Percentiles rank a stretch among this genome's conserved stretches.
Evolutionary conservation across 2,113 vertebrate species (phyloP).

Genomic region (Corapipo altera): DNA sequence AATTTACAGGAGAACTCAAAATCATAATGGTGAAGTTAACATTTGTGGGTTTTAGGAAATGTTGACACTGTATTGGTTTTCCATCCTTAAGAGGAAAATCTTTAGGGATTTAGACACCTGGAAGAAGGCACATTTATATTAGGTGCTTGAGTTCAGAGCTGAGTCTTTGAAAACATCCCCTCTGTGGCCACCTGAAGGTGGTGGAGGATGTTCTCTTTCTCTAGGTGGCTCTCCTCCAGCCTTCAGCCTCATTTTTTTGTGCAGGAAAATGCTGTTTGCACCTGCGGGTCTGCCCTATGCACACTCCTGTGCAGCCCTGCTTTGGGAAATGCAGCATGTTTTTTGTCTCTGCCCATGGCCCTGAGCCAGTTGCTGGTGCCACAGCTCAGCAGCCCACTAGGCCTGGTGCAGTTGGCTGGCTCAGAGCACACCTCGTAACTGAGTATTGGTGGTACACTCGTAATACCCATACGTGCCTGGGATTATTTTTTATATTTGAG

Average conservation of each 20-base stretch:
- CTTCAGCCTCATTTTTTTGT: background rate
- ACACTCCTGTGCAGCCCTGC: accelerated
- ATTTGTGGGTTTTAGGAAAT: background rate
- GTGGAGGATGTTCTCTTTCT: background rate
- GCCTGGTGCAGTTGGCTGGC: background rate
- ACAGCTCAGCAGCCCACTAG: accelerated
- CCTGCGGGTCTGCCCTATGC: background rate
- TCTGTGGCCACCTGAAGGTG: background rate
- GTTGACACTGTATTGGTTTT: background rate
- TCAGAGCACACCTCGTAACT: background rate
- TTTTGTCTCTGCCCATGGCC: background rate
- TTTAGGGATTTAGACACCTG: background rate
- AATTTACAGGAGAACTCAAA: background rate
- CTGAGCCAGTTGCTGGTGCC: accelerated
- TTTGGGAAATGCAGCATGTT: accelerated
- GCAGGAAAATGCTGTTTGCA: background rate
- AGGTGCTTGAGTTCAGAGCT: background rate
- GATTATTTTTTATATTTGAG: background rate
- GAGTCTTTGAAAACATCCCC: background rate
- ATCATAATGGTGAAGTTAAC: background rate
- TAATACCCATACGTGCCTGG: accelerated
- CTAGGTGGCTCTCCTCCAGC: background rate
- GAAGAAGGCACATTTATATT: background rate
- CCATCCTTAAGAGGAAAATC: background rate
- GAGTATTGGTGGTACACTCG: accelerated